These are phyloP conservation scores for Drosophila robusta DNA, from an alignment of 2,888 invertebrate genomes.

Conservation along the genomic window DNA sequence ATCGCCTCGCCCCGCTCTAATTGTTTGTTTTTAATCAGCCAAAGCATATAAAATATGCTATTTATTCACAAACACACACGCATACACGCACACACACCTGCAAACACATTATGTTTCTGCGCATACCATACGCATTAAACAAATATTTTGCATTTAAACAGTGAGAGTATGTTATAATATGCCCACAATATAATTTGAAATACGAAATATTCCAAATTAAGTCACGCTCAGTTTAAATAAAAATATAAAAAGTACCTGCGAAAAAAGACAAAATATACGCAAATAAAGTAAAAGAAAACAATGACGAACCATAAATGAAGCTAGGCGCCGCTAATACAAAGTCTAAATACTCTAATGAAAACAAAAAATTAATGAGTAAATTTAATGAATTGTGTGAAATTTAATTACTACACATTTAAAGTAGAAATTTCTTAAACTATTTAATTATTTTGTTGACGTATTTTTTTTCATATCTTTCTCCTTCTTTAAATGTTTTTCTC, in stretches of 20 bases:
- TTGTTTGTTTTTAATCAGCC: slow-evolving; percentile 75
- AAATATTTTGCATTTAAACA: slow-evolving; percentile 53
- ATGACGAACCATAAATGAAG: slow-evolving; percentile 16
- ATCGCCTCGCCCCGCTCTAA: slow-evolving; percentile 24
- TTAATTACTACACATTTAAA: no score
- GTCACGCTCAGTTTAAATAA: slow-evolving; percentile 50
- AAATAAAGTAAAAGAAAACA: slow-evolving; percentile 8
- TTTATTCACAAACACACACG: slow-evolving; percentile 41
- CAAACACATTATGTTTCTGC: slow-evolving; percentile 17
- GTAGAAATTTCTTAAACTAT: no score
- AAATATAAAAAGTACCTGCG: slow-evolving; percentile 19
- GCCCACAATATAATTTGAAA: slow-evolving; percentile 32
- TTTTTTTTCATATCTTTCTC: no score
- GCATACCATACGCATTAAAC: slow-evolving; percentile 39
- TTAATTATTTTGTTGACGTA: no score
- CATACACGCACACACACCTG: slow-evolving; percentile 15
- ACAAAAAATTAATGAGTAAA: neutral
- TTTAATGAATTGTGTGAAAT: neutral
- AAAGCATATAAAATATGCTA: slow-evolving; percentile 66
- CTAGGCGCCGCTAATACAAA: neutral
- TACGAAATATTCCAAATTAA: slow-evolving; percentile 59
- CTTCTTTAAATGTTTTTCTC: no score
- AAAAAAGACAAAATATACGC: slow-evolving; percentile 22
- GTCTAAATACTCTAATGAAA: slow-evolving; percentile 10
- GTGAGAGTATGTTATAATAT: slow-evolving; percentile 31